These are phyloP conservation scores for Holotrichia oblita DNA, from an alignment of 1,140 invertebrate genomes.

Conservation along the genomic window DNA sequence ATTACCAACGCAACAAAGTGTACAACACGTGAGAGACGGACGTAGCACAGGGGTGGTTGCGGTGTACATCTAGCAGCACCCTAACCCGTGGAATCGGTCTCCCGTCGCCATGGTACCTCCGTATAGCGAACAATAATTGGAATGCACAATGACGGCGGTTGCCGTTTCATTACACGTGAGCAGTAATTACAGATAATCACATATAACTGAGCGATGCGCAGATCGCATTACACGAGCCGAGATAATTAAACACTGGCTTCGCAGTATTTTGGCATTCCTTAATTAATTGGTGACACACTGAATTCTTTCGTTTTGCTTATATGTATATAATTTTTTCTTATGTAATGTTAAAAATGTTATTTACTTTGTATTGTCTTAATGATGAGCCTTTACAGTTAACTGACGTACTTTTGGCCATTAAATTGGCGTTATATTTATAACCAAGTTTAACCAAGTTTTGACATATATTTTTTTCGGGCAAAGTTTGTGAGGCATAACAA, in stretches of 20 bases:
- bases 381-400: too few relatives aligned
- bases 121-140: conserved; percentile 25
- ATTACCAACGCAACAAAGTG: conserved; percentile 32
- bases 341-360: too few relatives aligned
- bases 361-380: too few relatives aligned
- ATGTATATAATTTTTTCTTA: too few relatives aligned
- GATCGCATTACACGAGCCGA: conserved; percentile 19
- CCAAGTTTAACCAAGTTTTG: too few relatives aligned
- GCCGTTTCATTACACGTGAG: conserved; percentile 23
- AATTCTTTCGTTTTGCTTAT: too few relatives aligned
- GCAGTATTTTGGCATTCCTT: conserved; percentile 13
- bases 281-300: neutral
- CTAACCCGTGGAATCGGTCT: conserved; percentile 3
- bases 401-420: too few relatives aligned
- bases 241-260: conserved; percentile 28
- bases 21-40: conserved; percentile 14
- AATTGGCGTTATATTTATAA: too few relatives aligned
- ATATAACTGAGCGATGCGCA: conserved; percentile 13
- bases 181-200: conserved; percentile 35
- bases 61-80: neutral
- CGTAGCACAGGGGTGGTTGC: conserved; percentile 8
- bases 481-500: too few relatives aligned
- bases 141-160: conserved; percentile 29
- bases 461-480: too few relatives aligned
- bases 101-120: conserved; percentile 26